Conservation (phyloP, 2,113 vertebrate species). For the Octodon degus region DNA sequence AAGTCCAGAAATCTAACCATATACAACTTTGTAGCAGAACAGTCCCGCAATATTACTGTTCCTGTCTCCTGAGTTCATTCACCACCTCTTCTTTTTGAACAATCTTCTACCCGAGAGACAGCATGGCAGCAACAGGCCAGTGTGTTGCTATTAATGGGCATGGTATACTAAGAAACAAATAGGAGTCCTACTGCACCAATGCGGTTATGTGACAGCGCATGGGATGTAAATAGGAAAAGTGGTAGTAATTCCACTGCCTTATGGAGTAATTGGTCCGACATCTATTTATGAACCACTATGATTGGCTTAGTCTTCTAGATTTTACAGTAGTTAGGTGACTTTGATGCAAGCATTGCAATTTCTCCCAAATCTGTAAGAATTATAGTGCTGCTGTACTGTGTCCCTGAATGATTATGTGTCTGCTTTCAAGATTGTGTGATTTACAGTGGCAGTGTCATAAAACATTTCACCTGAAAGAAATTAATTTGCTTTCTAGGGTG, state of each 20-base stretch:
- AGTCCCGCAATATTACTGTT: too few relatives aligned
- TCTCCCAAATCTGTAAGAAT: neutral
- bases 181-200: neutral
- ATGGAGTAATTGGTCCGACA: neutral
- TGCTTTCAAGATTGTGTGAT: neutral
- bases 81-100: too few relatives aligned
- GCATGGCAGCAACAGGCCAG: too few relatives aligned
- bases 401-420: neutral
- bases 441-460: conserved; percentile 6
- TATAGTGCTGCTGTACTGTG: neutral
- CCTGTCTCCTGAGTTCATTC: too few relatives aligned
- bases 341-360: neutral
- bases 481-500: neutral
- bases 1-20: too few relatives aligned
- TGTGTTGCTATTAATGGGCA: neutral
- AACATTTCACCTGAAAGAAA: neutral
- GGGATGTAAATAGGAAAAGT: rapidly evolving
- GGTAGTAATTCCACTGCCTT: too few relatives aligned
- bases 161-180: neutral
- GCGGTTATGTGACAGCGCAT: neutral
- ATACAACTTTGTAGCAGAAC: too few relatives aligned
- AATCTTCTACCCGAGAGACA: too few relatives aligned
- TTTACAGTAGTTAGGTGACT: neutral
- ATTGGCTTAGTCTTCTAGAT: neutral
- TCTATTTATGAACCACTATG: neutral